phyloP scores from a whole-genome alignment of 2,113 vertebrate species.

The Eurypyga helias region DNA sequence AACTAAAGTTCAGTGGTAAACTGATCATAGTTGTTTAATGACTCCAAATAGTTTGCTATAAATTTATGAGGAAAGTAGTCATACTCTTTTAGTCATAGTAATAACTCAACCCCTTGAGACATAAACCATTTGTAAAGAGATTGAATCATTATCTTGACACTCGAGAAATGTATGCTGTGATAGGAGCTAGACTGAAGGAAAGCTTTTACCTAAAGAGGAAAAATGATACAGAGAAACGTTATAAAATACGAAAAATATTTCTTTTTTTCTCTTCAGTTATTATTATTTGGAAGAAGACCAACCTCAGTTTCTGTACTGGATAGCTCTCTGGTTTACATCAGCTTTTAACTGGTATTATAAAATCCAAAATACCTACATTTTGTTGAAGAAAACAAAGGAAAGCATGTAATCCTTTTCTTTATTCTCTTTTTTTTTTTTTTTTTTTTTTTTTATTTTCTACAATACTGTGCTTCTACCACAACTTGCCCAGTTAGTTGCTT shows the following conservation, averaged over 20 bases:
- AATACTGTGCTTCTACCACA: not conserved
- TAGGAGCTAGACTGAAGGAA: not conserved
- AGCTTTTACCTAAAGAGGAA: not conserved
- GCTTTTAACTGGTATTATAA: not conserved
- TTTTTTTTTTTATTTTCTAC: too few relatives aligned
- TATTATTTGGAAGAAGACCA: not conserved
- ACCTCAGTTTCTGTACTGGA: not conserved
- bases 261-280: not conserved
- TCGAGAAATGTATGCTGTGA: not conserved
- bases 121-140: not conserved
- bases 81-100: conserved; percentile 9
- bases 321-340: not conserved
- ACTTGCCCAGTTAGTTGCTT: not conserved
- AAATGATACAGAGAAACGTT: not conserved
- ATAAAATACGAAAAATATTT: fast-evolving
- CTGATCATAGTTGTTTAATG: not conserved
- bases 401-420: fast-evolving
- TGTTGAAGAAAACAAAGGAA: not conserved
- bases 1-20: conserved; percentile 1
- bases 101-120: not conserved
- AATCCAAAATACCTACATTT: not conserved
- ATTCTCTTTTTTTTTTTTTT: fast-evolving
- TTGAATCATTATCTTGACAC: not conserved
- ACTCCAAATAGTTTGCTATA: not conserved
- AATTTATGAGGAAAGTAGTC: conserved; percentile 19